Conservation (phyloP, 2,113 vertebrate species). For the Nestor notabilis region DNA sequence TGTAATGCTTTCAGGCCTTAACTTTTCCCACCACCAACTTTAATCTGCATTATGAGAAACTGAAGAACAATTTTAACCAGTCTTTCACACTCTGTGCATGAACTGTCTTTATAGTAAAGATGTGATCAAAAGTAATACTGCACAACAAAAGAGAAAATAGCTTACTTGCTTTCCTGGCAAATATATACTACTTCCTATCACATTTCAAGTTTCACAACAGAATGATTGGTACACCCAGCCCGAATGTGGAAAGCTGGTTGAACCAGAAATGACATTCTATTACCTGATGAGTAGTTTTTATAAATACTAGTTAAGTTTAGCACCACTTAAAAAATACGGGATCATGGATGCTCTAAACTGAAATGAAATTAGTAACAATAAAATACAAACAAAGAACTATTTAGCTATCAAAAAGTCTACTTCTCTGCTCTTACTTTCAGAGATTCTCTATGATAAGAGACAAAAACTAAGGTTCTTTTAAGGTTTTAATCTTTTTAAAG, state of each 20-base stretch:
- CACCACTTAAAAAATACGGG: rapidly evolving
- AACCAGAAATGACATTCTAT: not conserved
- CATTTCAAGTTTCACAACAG: not conserved
- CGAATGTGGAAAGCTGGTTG: not conserved
- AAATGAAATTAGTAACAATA: not conserved
- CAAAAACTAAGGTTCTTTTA: not conserved
- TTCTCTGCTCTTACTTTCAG: not conserved
- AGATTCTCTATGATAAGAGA: not conserved
- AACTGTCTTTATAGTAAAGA: rapidly evolving
- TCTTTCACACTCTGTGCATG: not conserved
- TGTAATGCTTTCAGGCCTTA: not conserved
- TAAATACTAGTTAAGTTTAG: not conserved
- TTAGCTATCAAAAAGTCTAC: not conserved
- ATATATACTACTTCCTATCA: not conserved
- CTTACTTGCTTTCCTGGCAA: not conserved
- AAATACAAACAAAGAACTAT: not conserved
- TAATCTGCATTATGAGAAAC: not conserved
- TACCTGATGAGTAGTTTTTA: not conserved
- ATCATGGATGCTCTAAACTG: not conserved
- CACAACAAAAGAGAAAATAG: not conserved
- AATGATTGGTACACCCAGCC: not conserved
- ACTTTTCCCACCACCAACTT: not conserved
- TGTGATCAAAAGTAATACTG: not conserved
- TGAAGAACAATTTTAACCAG: not conserved
- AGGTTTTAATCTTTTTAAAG: not conserved